These are phyloP conservation scores for Vespertilio murinus DNA, from an alignment of 2,797 vertebrate genomes.

Conservation along the genomic window DNA sequence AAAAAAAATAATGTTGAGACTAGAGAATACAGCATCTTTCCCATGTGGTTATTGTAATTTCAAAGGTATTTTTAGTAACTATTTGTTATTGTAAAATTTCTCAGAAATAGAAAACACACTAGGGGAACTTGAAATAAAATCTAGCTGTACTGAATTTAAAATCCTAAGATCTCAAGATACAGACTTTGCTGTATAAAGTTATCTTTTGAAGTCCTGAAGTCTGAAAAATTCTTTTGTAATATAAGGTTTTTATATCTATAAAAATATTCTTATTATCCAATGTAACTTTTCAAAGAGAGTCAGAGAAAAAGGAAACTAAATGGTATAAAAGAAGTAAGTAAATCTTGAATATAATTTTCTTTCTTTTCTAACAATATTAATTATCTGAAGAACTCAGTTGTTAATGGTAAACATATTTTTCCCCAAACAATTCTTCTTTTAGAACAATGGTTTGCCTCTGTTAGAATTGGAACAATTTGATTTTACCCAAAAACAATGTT, in stretches of 20 bases:
- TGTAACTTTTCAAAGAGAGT: conserved; percentile 34
- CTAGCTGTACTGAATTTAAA: conserved; percentile 60
- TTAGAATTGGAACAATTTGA: background rate
- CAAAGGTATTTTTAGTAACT: conserved; percentile 79
- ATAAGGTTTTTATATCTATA: conserved; percentile 64
- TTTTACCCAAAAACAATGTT: conserved; percentile 29
- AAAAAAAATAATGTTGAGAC: conserved; percentile 1
- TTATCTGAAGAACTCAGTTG: background rate
- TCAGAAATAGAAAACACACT: conserved; percentile 78
- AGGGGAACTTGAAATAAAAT: conserved; percentile 77
- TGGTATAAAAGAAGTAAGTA: background rate
- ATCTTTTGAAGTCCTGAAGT: conserved; percentile 74
- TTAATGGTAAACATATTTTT: background rate
- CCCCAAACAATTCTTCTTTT: background rate
- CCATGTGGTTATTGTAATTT: conserved; percentile 76
- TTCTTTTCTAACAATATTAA: background rate
- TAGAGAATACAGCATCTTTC: conserved; percentile 69
- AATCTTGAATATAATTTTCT: background rate
- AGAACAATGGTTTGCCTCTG: background rate
- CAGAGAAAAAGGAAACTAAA: conserved; percentile 4
- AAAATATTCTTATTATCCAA: conserved; percentile 24
- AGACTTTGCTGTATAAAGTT: conserved; percentile 72
- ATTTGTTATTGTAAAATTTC: conserved; percentile 80
- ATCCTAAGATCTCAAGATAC: conserved; percentile 23
- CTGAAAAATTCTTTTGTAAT: conserved; percentile 72